These are phyloP conservation scores for Epinephelus lanceolatus DNA, from an alignment of 2,113 vertebrate genomes.

Conservation along the genomic window DNA sequence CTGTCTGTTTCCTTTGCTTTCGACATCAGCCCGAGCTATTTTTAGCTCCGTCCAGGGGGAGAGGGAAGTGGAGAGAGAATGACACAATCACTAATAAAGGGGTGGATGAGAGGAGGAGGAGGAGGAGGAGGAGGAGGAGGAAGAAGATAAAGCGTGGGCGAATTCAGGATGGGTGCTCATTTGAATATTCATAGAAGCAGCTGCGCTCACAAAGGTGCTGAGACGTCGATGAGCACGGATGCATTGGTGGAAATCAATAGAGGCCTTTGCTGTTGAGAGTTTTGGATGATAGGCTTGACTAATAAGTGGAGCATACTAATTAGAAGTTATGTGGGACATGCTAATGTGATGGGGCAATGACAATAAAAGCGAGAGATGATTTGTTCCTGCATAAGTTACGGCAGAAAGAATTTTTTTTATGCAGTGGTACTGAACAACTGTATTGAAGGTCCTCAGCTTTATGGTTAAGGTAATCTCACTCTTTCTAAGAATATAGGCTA, in stretches of 20 bases:
- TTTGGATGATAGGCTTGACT: slow-evolving; percentile 16
- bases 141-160: slow-evolving; percentile 54
- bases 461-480: background rate
- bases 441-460: background rate
- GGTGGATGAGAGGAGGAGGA: slow-evolving; percentile 31
- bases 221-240: background rate
- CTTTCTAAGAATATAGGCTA: background rate
- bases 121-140: slow-evolving; percentile 17
- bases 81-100: slow-evolving; percentile 61
- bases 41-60: slow-evolving; percentile 70
- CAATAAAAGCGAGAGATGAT: slow-evolving; percentile 8
- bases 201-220: slow-evolving; percentile 60
- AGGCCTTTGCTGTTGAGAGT: background rate
- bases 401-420: background rate
- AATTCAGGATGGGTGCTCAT: slow-evolving; percentile 50
- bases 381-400: slow-evolving; percentile 3
- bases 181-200: slow-evolving; percentile 71
- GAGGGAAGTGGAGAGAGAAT: slow-evolving; percentile 37
- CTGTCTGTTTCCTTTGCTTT: slow-evolving; percentile 46
- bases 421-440: background rate
- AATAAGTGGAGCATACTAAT: slow-evolving; percentile 45
- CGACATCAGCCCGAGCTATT: slow-evolving; percentile 70
- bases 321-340: slow-evolving; percentile 43
- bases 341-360: slow-evolving; percentile 1
- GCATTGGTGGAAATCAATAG: slow-evolving; percentile 42